These are phyloP conservation scores for Epinotia demarniana DNA, from an alignment of 2,888 invertebrate species.

Conservation along the genomic window DNA sequence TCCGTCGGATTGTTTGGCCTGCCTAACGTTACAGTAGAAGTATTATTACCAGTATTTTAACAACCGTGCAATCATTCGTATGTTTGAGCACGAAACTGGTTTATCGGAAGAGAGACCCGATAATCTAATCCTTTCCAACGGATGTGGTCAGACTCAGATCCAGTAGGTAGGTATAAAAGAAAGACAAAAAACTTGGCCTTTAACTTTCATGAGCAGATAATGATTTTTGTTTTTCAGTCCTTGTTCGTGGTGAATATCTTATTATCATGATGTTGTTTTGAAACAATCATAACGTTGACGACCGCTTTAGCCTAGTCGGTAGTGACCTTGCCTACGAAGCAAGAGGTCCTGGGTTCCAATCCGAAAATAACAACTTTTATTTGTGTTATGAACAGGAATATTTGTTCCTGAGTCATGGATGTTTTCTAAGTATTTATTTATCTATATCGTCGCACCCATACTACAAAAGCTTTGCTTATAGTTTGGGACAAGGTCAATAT, in stretches of 20 bases:
- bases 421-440: too few species aligned
- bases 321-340: too few species aligned
- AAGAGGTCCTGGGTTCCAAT: too few species aligned
- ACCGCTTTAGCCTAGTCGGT: too few species aligned
- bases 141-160: not conserved
- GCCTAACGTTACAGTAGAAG: constrained; percentile 5
- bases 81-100: constrained; percentile 8
- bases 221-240: not conserved
- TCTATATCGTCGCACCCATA: too few species aligned
- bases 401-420: too few species aligned
- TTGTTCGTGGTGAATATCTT: not conserved
- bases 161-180: too few species aligned
- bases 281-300: not conserved
- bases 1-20: not conserved
- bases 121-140: not conserved
- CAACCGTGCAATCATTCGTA: not conserved
- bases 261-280: too few species aligned
- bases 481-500: too few species aligned
- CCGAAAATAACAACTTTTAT: too few species aligned
- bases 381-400: too few species aligned
- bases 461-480: too few species aligned
- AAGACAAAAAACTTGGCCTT: not conserved
- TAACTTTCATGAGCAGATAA: not conserved
- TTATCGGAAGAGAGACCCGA: not conserved
- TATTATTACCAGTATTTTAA: constrained; percentile 6